Evolutionary conservation across 2,797 vertebrate species (phyloP), one percentile per base, ranked within the genome.

Genomic region (Sebastes jordani): DNA sequence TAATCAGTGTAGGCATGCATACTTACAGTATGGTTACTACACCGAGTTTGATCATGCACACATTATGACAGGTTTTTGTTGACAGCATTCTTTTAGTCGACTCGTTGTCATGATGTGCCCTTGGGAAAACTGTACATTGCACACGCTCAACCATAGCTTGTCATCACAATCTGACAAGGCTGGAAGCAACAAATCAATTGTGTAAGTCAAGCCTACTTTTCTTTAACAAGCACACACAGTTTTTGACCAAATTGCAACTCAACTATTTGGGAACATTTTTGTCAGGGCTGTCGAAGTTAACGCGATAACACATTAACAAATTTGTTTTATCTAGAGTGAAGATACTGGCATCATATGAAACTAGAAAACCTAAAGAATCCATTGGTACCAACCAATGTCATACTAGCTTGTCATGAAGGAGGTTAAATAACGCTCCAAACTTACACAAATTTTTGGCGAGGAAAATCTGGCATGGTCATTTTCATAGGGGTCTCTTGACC

Each of bases 21-120:
- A 32, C 18, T 5, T 11, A 46, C 32, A 54, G 11, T 74, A 22
- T 14, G 11, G 8, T 52, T 20, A 20, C 49, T 52, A 18, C 61
- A 74, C 5, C n/a, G 30, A 34, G 23, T 62, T 23, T 1, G 30
- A 71, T 55, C 27, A 56, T 7, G n/a, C 42, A 58, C 36, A 52
- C 69, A 36, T n/a, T 16, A 70, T 5, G 4, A 61, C 36, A 63
- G 25, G 29, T 27, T 36, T 69, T 29, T 61, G 25, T 23, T 70
- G 59, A 75, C 30, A 68, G 60, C 55, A 82, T 63, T 55, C 18
- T 60, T 74, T 55, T 25, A 56, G 25, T 74, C 20, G 22, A 38
- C 61, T 52, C 38, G 5, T 23, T 14, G 11, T 49, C 7, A 23
- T 38, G 52, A 38, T 38, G 25, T n/a, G 25, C n/a, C 62, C 14